These are phyloP conservation scores for Zhengitettix transpicula DNA, from an alignment of 2,888 invertebrate species.

Conservation along the genomic window DNA sequence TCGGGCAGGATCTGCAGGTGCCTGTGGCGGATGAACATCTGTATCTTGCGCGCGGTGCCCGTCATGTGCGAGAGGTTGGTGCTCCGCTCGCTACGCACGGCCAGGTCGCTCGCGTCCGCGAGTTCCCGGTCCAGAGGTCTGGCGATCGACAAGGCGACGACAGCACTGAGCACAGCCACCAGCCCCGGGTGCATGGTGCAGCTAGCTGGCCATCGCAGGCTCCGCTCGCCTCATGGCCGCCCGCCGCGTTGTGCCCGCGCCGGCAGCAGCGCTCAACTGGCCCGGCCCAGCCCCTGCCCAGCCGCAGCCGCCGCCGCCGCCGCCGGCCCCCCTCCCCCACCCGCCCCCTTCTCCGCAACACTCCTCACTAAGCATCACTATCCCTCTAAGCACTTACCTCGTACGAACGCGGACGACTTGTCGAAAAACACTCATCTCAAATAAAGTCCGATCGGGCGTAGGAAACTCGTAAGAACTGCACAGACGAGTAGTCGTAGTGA, in stretches of 20 bases:
- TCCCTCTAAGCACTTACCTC: no score
- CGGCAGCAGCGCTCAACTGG: neutral
- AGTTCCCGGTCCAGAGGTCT: neutral
- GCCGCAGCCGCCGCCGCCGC: neutral
- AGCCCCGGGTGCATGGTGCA: slow-evolving; percentile 2
- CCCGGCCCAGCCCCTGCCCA: neutral
- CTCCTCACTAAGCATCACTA: no score
- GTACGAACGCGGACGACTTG: no score
- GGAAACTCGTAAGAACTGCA: no score
- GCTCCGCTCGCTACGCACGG: slow-evolving; percentile 50
- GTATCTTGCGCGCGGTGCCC: slow-evolving; percentile 62
- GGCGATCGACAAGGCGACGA: neutral
- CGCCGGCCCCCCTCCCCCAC: no score
- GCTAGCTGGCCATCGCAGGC: neutral
- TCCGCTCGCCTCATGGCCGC: neutral
- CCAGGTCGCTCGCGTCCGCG: neutral
- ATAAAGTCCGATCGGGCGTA: no score
- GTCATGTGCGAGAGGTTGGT: slow-evolving; percentile 67
- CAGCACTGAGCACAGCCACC: slow-evolving; percentile 1
- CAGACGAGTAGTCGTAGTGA: no score
- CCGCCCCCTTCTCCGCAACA: no score
- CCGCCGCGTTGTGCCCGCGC: neutral
- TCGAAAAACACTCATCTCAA: no score
- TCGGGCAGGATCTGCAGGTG: slow-evolving; percentile 69
- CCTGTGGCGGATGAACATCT: slow-evolving; percentile 70